Conservation (phyloP, 2,888 invertebrate species). For the Acanthosepion pharaonis region DNA sequence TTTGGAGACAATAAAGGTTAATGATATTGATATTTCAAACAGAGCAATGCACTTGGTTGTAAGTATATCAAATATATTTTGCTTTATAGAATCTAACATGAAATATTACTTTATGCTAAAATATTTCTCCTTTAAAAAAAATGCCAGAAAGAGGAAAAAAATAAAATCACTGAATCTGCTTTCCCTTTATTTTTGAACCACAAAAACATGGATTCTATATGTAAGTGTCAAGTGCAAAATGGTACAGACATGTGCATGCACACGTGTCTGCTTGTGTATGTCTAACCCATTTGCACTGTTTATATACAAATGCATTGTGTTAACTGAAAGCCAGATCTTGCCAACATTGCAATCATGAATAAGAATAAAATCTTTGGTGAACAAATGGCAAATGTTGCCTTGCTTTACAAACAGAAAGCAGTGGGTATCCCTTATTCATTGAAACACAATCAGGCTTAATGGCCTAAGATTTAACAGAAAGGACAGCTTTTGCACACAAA, state of each 20-base stretch:
- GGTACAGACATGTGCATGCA: not conserved
- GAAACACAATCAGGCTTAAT: not conserved
- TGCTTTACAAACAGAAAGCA: not conserved
- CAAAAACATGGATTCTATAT: not conserved
- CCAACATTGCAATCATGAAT: not conserved
- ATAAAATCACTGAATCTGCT: not conserved
- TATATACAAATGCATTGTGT: slow-evolving; percentile 24
- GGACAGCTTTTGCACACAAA: not conserved
- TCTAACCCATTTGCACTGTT: not conserved
- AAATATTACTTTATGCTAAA: not conserved
- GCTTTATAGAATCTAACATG: not conserved
- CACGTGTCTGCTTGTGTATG: not conserved
- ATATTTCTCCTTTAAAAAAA: not conserved
- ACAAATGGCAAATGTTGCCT: too few species aligned
- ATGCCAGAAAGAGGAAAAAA: not conserved
- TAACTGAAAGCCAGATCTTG: not conserved
- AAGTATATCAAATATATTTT: not conserved
- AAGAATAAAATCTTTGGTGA: not conserved
- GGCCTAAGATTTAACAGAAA: not conserved
- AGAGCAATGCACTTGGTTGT: not conserved
- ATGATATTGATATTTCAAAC: not conserved
- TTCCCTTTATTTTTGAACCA: not conserved
- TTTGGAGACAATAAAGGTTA: not conserved
- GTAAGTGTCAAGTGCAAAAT: not conserved
- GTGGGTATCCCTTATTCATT: slow-evolving; percentile 14